phyloP scores from a whole-genome alignment of 2,113 vertebrate species.

The Pelodiscus sinensis region DNA sequence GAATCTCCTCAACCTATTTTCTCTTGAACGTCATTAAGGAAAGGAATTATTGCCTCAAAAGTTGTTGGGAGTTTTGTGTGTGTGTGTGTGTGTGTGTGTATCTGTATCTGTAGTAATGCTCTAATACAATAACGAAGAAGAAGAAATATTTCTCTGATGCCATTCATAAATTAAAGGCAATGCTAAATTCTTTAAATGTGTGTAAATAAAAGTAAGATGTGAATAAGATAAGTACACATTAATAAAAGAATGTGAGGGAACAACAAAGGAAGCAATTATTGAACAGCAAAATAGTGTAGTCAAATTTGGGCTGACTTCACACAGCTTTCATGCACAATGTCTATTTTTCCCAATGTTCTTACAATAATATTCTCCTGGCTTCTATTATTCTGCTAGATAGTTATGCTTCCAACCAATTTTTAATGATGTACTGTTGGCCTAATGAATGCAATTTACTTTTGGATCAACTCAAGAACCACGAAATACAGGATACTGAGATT shows the following conservation, averaged over 20 bases:
- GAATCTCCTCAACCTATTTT: background rate
- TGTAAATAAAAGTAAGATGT: background rate
- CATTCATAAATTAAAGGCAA: background rate
- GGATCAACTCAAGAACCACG: background rate
- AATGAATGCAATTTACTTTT: background rate
- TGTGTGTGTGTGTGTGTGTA: background rate
- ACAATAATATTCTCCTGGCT: slow-evolving; percentile 23
- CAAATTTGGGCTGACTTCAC: slow-evolving; percentile 31
- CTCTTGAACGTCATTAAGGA: background rate
- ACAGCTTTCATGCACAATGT: slow-evolving; percentile 1
- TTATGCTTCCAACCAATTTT: slow-evolving; percentile 39
- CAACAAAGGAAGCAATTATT: slow-evolving; percentile 10
- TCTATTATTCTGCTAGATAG: slow-evolving; percentile 44
- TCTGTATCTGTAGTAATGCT: background rate
- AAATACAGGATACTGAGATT: background rate
- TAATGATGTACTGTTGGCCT: slow-evolving; percentile 15
- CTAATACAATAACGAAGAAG: background rate
- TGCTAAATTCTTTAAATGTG: background rate
- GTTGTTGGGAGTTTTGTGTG: background rate
- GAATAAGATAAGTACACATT: slow-evolving; percentile 13
- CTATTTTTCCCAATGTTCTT: slow-evolving; percentile 9
- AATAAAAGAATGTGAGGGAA: background rate
- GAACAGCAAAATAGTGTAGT: background rate
- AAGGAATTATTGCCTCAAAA: background rate
- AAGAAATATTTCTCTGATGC: background rate